Percentiles rank a stretch among this genome's conserved stretches.
phyloP scores from a whole-genome alignment of 2,888 invertebrate species.

The Rhyacophila evoluta region DNA sequence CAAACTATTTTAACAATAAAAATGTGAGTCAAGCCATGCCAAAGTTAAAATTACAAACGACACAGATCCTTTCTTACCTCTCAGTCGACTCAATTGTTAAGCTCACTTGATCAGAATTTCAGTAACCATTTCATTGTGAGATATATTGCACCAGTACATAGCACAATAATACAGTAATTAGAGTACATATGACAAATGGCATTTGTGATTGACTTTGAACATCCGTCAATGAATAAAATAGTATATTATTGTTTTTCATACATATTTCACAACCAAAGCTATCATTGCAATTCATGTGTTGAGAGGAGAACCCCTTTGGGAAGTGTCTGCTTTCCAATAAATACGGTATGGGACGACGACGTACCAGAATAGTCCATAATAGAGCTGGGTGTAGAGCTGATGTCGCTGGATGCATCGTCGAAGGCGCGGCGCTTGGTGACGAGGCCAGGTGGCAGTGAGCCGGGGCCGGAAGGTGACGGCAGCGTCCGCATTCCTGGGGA shows the following conservation, averaged over 20 bases:
- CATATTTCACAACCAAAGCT: too few species aligned
- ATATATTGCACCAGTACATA: too few species aligned
- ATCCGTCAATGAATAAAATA: too few species aligned
- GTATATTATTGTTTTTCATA: too few species aligned
- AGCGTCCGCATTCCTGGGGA: constrained; percentile 88
- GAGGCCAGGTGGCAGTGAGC: constrained; percentile 81
- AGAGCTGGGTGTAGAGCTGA: constrained; percentile 85
- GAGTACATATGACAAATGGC: too few species aligned
- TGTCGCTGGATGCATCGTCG: constrained; percentile 86
- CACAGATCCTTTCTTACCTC: background rate
- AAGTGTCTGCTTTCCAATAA: background rate
- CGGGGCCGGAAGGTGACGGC: constrained; percentile 87
- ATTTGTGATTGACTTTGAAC: too few species aligned
- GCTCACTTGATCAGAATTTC: too few species aligned
- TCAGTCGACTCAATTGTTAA: too few species aligned
- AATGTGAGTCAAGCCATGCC: background rate
- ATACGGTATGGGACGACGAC: too few species aligned
- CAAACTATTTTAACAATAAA: background rate
- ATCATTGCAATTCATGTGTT: background rate
- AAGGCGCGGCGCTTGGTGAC: constrained; percentile 78
- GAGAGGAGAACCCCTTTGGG: background rate
- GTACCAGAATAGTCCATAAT: constrained; percentile 90
- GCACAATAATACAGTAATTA: too few species aligned
- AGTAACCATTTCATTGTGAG: too few species aligned
- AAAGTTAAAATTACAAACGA: background rate